Percentiles rank a stretch among this genome's conserved stretches.
Conservation (phyloP, 2,888 invertebrate species). For the Amphipyra tragopoginis region DNA sequence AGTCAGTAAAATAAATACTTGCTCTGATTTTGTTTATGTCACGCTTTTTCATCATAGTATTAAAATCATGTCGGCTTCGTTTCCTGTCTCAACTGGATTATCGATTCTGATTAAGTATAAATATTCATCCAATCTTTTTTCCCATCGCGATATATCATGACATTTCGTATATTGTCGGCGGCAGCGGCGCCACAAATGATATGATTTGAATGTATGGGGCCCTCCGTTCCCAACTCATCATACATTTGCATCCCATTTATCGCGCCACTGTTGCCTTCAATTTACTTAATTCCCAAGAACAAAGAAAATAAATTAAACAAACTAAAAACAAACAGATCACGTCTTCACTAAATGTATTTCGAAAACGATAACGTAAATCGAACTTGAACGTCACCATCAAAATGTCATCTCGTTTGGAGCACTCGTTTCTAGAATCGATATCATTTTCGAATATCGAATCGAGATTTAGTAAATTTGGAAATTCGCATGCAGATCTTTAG, state of each 20-base stretch:
- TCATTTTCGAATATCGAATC: conserved; percentile 76
- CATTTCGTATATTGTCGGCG: conserved; percentile 31
- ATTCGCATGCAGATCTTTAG: conserved; percentile 84
- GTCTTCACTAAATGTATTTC: conserved; percentile 71
- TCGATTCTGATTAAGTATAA: conserved; percentile 34
- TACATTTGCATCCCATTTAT: conserved; percentile 53
- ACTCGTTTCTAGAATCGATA: conserved; percentile 71
- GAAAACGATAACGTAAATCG: conserved; percentile 71
- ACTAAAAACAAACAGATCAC: conserved; percentile 67
- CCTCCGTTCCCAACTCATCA: conserved; percentile 22
- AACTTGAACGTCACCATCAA: conserved; percentile 72
- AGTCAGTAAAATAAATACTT: not conserved
- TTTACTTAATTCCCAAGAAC: conserved; percentile 48
- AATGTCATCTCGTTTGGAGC: conserved; percentile 73
- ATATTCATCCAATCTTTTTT: conserved; percentile 44
- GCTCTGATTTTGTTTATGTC: not conserved
- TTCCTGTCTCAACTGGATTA: conserved; percentile 19
- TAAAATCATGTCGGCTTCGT: conserved; percentile 2
- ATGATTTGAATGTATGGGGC: conserved; percentile 53
- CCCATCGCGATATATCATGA: conserved; percentile 26
- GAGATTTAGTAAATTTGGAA: conserved; percentile 80
- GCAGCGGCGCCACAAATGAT: conserved; percentile 46
- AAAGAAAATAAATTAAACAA: conserved; percentile 58
- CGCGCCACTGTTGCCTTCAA: conserved; percentile 24
- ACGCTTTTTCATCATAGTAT: not conserved